Percentiles rank a stretch among this genome's conserved stretches.
Conservation (phyloP, 2,888 invertebrate genomes). For the Spialia ferax region DNA sequence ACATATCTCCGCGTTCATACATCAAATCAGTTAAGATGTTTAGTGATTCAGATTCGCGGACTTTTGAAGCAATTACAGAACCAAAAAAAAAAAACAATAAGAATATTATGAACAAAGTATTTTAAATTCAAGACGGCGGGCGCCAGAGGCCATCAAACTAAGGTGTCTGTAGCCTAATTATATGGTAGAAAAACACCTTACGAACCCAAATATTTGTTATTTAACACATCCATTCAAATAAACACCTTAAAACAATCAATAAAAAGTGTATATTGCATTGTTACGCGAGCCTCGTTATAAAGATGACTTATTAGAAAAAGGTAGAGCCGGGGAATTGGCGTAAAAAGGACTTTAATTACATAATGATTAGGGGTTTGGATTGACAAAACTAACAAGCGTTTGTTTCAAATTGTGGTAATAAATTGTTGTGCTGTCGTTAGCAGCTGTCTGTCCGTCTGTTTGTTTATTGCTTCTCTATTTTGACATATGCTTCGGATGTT, state of each 20-base stretch:
- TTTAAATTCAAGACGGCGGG: constrained; percentile 61
- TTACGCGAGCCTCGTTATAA: constrained; percentile 52
- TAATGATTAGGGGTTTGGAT: constrained; percentile 81
- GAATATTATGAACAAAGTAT: constrained; percentile 25
- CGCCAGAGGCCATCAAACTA: constrained; percentile 76
- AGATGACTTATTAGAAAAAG: constrained; percentile 53
- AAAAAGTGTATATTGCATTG: constrained; percentile 53
- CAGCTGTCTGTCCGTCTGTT: constrained; percentile 73
- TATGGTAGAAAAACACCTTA: constrained; percentile 74
- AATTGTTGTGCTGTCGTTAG: constrained; percentile 81
- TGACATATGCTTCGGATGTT: constrained; percentile 62
- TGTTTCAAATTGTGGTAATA: constrained; percentile 78
- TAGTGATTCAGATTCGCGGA: constrained; percentile 5
- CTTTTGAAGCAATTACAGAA: constrained; percentile 23
- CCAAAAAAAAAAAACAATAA: constrained; percentile 30
- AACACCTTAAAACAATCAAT: constrained; percentile 45
- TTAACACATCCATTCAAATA: constrained; percentile 46
- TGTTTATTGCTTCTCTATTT: constrained; percentile 66
- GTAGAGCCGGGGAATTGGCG: constrained; percentile 72
- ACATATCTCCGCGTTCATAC: background rate
- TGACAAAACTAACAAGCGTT: constrained; percentile 81
- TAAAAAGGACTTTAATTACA: constrained; percentile 83
- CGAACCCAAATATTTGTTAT: constrained; percentile 75
- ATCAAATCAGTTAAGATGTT: constrained; percentile 14
- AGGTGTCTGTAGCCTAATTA: constrained; percentile 84